These are phyloP conservation scores for Hermodice carunculata DNA, from an alignment of 2,888 invertebrate genomes.

Conservation along the genomic window DNA sequence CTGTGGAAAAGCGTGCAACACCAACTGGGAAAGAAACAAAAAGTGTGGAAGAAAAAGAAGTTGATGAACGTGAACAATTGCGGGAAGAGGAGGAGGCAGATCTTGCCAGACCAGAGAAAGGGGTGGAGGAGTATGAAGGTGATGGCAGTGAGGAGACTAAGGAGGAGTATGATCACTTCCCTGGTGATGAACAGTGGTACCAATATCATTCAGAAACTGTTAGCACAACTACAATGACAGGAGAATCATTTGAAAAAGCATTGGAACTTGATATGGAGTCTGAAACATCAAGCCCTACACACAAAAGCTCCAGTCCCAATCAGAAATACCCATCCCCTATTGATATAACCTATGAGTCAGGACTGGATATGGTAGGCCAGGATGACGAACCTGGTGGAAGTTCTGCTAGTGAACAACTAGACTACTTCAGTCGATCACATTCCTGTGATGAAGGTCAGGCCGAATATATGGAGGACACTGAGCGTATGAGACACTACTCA, in stretches of 20 bases:
- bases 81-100: slow-evolving; percentile 37
- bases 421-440: slow-evolving; percentile 4
- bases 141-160: slow-evolving; percentile 28
- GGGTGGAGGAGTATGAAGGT: slow-evolving; percentile 29
- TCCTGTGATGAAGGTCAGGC: slow-evolving; percentile 22
- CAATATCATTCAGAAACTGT: background rate
- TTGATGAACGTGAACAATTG: slow-evolving; percentile 25
- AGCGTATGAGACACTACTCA: slow-evolving; percentile 18
- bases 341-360: slow-evolving; percentile 58
- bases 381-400: slow-evolving; percentile 17
- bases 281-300: too few relatives aligned
- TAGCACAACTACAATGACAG: slow-evolving; percentile 10
- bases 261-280: background rate
- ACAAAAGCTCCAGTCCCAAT: too few relatives aligned
- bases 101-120: slow-evolving; percentile 38
- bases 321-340: slow-evolving; percentile 42
- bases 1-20: too few relatives aligned
- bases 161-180: slow-evolving; percentile 31
- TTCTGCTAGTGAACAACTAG: too few relatives aligned
- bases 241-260: slow-evolving; percentile 12
- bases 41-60: slow-evolving; percentile 33
- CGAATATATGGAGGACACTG: background rate
- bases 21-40: slow-evolving; percentile 33
- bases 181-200: slow-evolving; percentile 1
- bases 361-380: slow-evolving; percentile 51